Base-by-base conservation (phyloP, 2,888 invertebrate species). In the Ormyrus pomaceus region DNA sequence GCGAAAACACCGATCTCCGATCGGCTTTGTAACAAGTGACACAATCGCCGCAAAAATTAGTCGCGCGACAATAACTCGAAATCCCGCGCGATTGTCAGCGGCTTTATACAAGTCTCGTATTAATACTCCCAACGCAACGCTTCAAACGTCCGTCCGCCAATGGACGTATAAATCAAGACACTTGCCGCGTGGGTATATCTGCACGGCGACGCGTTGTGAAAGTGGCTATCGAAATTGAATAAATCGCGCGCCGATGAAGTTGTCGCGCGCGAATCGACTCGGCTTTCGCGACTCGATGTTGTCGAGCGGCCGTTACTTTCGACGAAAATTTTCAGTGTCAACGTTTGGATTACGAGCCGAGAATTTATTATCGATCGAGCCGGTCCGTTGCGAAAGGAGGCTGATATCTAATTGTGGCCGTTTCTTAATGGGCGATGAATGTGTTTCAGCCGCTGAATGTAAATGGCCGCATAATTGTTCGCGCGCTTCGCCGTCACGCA, bases 131-230 rank as follows among this genome's bases (percentile, higher is more conserved):
- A 68, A 61, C 13, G 50, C 56, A 53, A 68, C 34, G 34, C 66
- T 61, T 71, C 68, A 65, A 73, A 69, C 59, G 65, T 10, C 66
- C 6, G n/a, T 71, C 34, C 50, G 19, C 34, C 34, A 34, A 34
- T 48, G 74, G 46, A 34, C 19, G 48, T 11, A 73, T 80, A 80
- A 80, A 80, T 77, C 80, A 77, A 73, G 80, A 59, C 69, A 58
- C 66, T 80, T 64, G 77, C 70, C 73, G 80, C 77, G 77, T 80
- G 59, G 77, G 80, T 55, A 46, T 53, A 9, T 5, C 6, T 46
- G 8, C 11, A 53, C 5, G 62, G 6, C 45, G 58, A 72, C 34
- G 34, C 34, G 34, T 34, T 34, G 34, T 4, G 34, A 34, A 34
- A 34, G 34, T 34, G 34, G 34, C 34, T 34, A 34, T 34, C 34